phyloP scores from a whole-genome alignment of 2,888 invertebrate genomes.

The Drosophila prolongata region DNA sequence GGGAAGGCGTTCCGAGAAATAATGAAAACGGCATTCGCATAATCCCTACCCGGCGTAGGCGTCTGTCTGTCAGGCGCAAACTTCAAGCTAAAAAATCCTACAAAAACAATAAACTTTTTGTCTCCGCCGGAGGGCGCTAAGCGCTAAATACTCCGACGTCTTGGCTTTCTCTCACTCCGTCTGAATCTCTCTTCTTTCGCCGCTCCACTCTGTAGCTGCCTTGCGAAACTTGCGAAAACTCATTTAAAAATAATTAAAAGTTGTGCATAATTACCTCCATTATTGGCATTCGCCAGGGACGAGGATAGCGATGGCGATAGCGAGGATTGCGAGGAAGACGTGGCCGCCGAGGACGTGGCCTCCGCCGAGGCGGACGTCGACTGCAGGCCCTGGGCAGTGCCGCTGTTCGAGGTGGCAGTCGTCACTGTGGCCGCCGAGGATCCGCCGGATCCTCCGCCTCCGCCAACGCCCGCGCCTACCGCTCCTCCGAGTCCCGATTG shows the following conservation, averaged over 20 bases:
- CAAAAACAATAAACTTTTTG: slow-evolving; percentile 56
- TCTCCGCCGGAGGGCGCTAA: slow-evolving; percentile 48
- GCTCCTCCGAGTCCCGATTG: slow-evolving; percentile 87
- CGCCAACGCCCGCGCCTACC: slow-evolving; percentile 85
- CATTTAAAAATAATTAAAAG: slow-evolving; percentile 84
- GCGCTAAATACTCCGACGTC: slow-evolving; percentile 46
- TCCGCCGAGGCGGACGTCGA: slow-evolving; percentile 83
- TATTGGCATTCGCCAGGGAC: slow-evolving; percentile 82
- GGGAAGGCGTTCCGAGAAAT: slow-evolving; percentile 23
- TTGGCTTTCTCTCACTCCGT: not conserved
- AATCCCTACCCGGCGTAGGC: slow-evolving; percentile 46
- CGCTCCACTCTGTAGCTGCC: slow-evolving; percentile 21
- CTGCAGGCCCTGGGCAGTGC: slow-evolving; percentile 85
- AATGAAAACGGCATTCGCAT: slow-evolving; percentile 57
- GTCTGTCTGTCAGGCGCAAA: slow-evolving; percentile 71
- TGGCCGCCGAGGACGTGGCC: slow-evolving; percentile 87
- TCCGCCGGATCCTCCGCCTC: slow-evolving; percentile 81
- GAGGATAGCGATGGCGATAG: slow-evolving; percentile 85
- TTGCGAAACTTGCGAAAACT: slow-evolving; percentile 77
- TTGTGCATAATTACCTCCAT: slow-evolving; percentile 84
- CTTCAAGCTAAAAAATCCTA: slow-evolving; percentile 52
- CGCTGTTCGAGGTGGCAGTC: slow-evolving; percentile 85
- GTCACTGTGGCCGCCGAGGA: slow-evolving; percentile 71
- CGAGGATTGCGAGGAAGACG: slow-evolving; percentile 86
- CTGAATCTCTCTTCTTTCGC: not conserved